Percentiles rank a stretch among this genome's conserved stretches.
Evolutionary conservation across 92 coral and sea anemone genomes (phyloP).

Genomic region (Epizoanthus stellaris): DNA sequence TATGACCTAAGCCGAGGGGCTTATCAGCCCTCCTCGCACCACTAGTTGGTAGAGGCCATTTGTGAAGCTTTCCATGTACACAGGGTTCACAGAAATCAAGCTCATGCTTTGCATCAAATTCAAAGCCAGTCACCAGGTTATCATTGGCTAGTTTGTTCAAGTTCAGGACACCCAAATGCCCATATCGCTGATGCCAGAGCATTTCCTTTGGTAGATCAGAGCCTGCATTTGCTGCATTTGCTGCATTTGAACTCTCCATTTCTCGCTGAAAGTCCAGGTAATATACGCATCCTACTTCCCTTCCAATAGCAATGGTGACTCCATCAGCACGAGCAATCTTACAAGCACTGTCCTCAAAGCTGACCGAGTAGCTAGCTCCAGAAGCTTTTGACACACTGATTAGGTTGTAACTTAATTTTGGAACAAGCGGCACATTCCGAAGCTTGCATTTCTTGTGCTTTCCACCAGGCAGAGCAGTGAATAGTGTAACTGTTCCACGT

Average conservation of each 20-base stretch:
- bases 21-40: constrained; percentile 58
- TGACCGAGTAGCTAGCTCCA: constrained; percentile 46
- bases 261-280: constrained; percentile 40
- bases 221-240: constrained; percentile 33
- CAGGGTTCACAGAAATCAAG: constrained; percentile 68
- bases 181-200: constrained; percentile 65
- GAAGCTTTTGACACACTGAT: constrained; percentile 60
- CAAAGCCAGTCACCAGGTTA: constrained; percentile 53
- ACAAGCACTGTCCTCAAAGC: constrained; percentile 53
- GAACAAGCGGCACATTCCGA: constrained; percentile 59
- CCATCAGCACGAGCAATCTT: constrained; percentile 57
- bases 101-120: constrained; percentile 46
- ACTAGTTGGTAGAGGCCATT: constrained; percentile 52
- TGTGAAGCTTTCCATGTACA: constrained; percentile 59
- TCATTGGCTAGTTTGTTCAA: constrained; percentile 50
- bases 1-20: constrained; percentile 56
- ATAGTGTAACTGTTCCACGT: constrained; percentile 52
- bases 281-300: constrained; percentile 63
- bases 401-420: constrained; percentile 58
- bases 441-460: constrained; percentile 53
- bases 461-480: constrained; percentile 53
- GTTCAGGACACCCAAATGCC: constrained; percentile 58
- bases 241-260: constrained; percentile 37
- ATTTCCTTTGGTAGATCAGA: constrained; percentile 44
- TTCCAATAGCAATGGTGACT: constrained; percentile 51